A percentile compares a stretch with the other conserved stretches of the same genome.
Evolutionary conservation across 2,888 invertebrate genomes (phyloP).

Genomic region (Parnassius apollo): DNA sequence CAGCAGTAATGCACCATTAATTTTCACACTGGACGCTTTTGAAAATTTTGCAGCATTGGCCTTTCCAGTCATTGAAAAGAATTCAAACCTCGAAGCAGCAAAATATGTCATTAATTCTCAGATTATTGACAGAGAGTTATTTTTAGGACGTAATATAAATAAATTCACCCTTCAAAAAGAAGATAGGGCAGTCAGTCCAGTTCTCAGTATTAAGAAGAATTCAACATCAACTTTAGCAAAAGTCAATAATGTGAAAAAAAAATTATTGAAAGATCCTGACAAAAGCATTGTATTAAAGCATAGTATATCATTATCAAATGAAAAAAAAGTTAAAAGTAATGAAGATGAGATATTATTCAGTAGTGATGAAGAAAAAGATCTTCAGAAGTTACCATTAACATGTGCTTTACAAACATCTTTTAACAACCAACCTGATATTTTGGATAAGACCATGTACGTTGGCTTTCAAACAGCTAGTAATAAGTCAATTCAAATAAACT

Average conservation of each 20-base stretch:
- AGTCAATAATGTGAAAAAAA: constrained; percentile 15
- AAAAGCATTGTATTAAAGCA: constrained; percentile 31
- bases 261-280: constrained; percentile 38
- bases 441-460: constrained; percentile 64
- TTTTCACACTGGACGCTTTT: constrained; percentile 55
- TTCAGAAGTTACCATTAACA: constrained; percentile 57
- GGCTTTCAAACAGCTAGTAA: constrained; percentile 72
- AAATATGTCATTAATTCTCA: constrained; percentile 61
- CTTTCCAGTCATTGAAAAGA: constrained; percentile 47
- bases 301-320: constrained; percentile 31
- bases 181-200: constrained; percentile 10
- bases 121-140: constrained; percentile 50
- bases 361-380: constrained; percentile 62
- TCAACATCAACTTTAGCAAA: background rate
- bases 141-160: constrained; percentile 9
- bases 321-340: constrained; percentile 28
- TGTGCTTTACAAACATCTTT: constrained; percentile 59
- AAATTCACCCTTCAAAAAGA: background rate
- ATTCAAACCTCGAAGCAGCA: constrained; percentile 42
- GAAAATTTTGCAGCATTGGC: constrained; percentile 63
- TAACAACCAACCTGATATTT: constrained; percentile 44
- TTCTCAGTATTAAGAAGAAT: constrained; percentile 5
- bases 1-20: constrained; percentile 40
- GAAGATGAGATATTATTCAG: constrained; percentile 67
- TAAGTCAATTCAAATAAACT: constrained; percentile 58